Base-by-base conservation (phyloP, 1,140 invertebrate species). In the Philopotamus ludificatus region DNA sequence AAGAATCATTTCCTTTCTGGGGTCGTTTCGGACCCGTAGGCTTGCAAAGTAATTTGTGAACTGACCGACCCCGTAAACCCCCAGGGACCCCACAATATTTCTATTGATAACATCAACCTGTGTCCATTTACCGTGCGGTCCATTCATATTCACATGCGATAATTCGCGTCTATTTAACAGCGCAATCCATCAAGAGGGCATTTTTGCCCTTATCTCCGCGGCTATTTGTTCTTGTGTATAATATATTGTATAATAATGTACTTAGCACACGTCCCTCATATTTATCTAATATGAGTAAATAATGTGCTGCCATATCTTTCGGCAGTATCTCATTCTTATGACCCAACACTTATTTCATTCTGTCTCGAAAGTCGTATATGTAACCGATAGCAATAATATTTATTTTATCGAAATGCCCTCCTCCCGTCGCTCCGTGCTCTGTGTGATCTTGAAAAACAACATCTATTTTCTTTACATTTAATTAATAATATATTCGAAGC, bases 1-100 rank as follows among this genome's bases (percentile, higher is more conserved):
- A 68, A 57, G 49, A 41, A 57, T 57, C 65, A 53, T 60, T 66
- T 69, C 44, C 63, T 51, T 69, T 69, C 39, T 34, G 34, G 59
- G 59, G 42, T 49, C 44, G 42, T 53, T 63, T 41, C 20, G n/a
- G n/a, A 20, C 26, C 47, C 49, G 28, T 45, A 45, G 61, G 49
- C 61, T 45, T 45, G 34, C 42, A 9, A 45, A 58, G 45, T 58
- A 59, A 59, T 59, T n/a, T 62, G 67, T 61, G 63, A 65, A 62
- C 63, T 55, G 51, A 65, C 51, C 25, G 59, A 53, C 44, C 44
- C 28, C 26, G 61, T 63, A 45, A 23, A 57, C 44, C 44, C 44
- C 18, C 44, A 47, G 18, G 3, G 18, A 47, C 44, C 44, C 44
- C 44, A 9, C 44, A 9, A 47, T 47, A 16, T 9, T 47, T 9